Base-by-base conservation (phyloP, 1,140 invertebrate species). In the Acarapis woodi region DNA sequence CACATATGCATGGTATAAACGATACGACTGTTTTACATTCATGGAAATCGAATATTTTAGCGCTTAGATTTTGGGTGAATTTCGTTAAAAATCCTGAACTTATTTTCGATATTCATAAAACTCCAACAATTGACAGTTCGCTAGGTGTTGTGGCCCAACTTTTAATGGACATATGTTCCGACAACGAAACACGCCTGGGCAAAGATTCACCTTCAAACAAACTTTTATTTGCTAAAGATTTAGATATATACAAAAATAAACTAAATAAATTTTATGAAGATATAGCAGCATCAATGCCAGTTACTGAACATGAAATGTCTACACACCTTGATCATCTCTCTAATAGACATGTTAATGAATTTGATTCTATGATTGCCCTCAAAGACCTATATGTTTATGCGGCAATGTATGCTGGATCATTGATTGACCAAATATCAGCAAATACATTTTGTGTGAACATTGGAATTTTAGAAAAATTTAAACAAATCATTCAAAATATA, bases 11-110 rank as follows among this genome's bases (percentile, higher is more conserved):
- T 49, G 70, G 70, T 24, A 80, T 87, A 26, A 60, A 67, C 35
- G 73, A 79, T 52, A 69, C 74, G 1, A 78, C 87, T 57, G 77
- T 87, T 25, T 65, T 87, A 1, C 79, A 88, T 53, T 75, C 82
- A 2, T 90, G 85, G 83, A 93, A 93, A 60, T 85, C 78, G 1
- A 90, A 88, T 47, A 31, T 14, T 15, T 38, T 39, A 8, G 12
- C 30, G 15, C 4, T 36, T 2, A 64, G 83, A 46, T 88, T 90
- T 62, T 93, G 85, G 85, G 76, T 87, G n/a, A 87, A 88, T 58
- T 76, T 90, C 45, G 83, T 90, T 38, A 88, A 88, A 55, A 88
- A 87, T 64, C 82, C 85, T 4, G 78, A 90, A 56, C 85, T 85
- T 53, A 78, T 90, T 53, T 87, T 93, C 55, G 85, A 93, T 58